Conservation (phyloP, 2,888 invertebrate species). For the Drosophila koepferae region DNA sequence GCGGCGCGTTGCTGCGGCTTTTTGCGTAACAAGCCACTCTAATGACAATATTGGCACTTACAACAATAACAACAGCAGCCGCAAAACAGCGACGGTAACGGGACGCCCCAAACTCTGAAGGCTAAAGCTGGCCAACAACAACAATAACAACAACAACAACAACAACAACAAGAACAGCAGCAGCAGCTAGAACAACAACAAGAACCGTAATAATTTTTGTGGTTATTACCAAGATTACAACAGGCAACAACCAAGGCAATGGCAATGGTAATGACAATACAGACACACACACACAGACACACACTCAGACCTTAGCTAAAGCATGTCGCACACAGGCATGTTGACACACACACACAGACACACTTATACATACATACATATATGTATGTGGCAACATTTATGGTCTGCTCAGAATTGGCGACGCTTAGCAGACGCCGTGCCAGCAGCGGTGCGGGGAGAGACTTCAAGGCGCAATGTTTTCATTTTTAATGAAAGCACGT, state of each 20-base stretch:
- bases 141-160: slow-evolving; percentile 30
- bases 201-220: slow-evolving; percentile 79
- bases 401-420: slow-evolving; percentile 75
- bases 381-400: slow-evolving; percentile 62
- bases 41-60: slow-evolving; percentile 82
- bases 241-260: slow-evolving; percentile 49
- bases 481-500: slow-evolving; percentile 82
- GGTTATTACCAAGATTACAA: slow-evolving; percentile 81
- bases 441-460: slow-evolving; percentile 3
- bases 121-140: background rate
- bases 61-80: slow-evolving; percentile 72
- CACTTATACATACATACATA: slow-evolving; percentile 12
- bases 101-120: slow-evolving; percentile 9
- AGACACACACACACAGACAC: slow-evolving; percentile 21
- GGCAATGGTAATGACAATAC: slow-evolving; percentile 55
- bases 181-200: slow-evolving; percentile 37
- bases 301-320: slow-evolving; percentile 36
- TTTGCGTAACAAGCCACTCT: slow-evolving; percentile 80
- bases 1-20: slow-evolving; percentile 61
- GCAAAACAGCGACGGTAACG: slow-evolving; percentile 29
- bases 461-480: slow-evolving; percentile 70
- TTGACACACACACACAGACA: slow-evolving; percentile 29
- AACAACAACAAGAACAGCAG: slow-evolving; percentile 16
- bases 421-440: slow-evolving; percentile 46
- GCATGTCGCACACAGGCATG: slow-evolving; percentile 58